A percentile compares a stretch with the other conserved stretches of the same genome.
phyloP scores from a whole-genome alignment of 2,888 invertebrate species.

The Phengaris arion region DNA sequence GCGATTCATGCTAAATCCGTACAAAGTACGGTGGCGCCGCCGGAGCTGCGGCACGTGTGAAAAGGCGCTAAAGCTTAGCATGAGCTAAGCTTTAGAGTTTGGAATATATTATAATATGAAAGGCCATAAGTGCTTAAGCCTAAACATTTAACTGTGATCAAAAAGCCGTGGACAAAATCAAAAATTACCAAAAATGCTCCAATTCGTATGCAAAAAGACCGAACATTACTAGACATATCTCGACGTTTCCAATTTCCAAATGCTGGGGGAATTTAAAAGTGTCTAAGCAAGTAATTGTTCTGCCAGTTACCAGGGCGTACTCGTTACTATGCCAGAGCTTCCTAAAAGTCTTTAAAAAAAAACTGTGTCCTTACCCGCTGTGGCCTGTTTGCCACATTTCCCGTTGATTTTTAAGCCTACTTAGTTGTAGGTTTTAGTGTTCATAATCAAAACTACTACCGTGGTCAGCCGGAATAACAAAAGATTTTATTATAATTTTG shows the following conservation, averaged over 20 bases:
- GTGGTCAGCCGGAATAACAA: too few relatives aligned
- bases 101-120: too few relatives aligned
- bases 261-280: constrained; percentile 69
- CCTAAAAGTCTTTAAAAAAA: neutral
- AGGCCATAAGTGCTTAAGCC: too few relatives aligned
- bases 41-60: too few relatives aligned
- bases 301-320: constrained; percentile 61
- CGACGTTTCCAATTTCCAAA: constrained; percentile 68
- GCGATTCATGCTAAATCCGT: too few relatives aligned
- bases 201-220: neutral
- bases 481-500: too few relatives aligned
- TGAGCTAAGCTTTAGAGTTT: too few relatives aligned
- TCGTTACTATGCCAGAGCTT: constrained; percentile 21
- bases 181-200: neutral
- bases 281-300: constrained; percentile 75
- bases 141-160: too few relatives aligned
- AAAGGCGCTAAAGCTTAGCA: too few relatives aligned
- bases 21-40: too few relatives aligned
- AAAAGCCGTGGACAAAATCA: neutral
- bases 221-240: constrained; percentile 30
- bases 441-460: too few relatives aligned
- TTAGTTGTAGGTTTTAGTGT: neutral
- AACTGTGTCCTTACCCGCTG: neutral
- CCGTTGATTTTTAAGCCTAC: neutral
- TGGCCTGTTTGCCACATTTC: neutral